Percentiles rank a stretch among this genome's conserved stretches.
Evolutionary conservation across 1,140 invertebrate species (phyloP).

Genomic region (Drepana arcuata): DNA sequence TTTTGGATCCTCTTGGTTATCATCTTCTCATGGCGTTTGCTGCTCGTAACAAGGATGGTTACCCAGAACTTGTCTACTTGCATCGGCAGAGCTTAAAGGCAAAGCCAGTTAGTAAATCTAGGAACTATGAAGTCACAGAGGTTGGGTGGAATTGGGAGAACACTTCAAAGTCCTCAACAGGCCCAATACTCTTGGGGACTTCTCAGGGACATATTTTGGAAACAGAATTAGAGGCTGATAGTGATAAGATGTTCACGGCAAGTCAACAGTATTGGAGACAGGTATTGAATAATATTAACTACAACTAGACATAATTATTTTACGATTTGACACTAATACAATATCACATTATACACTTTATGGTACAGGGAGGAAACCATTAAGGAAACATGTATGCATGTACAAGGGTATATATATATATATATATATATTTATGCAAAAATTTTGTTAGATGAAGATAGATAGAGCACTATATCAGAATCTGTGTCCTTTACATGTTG

Average conservation of each 20-base stretch:
- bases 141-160: constrained; percentile 91
- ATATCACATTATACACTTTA: too few relatives aligned
- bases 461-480: too few relatives aligned
- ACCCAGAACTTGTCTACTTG: constrained; percentile 86
- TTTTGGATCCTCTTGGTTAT: constrained; percentile 89
- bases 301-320: too few relatives aligned
- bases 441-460: too few relatives aligned
- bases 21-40: constrained; percentile 86
- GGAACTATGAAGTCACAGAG: constrained; percentile 90
- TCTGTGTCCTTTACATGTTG: too few relatives aligned
- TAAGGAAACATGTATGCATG: too few relatives aligned
- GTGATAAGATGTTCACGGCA: constrained; percentile 85
- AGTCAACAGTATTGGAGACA: constrained; percentile 91
- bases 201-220: constrained; percentile 94
- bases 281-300: too few relatives aligned
- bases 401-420: too few relatives aligned
- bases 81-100: constrained; percentile 72
- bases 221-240: constrained; percentile 86
- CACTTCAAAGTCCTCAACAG: constrained; percentile 79
- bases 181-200: constrained; percentile 90
- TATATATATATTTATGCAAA: too few relatives aligned
- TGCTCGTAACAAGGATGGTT: constrained; percentile 74
- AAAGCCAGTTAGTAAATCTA: constrained; percentile 75
- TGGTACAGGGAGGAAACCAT: too few relatives aligned
- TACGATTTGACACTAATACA: too few relatives aligned